These are phyloP conservation scores for Callionymus lyra DNA, from an alignment of 2,113 vertebrate species.

Conservation along the genomic window DNA sequence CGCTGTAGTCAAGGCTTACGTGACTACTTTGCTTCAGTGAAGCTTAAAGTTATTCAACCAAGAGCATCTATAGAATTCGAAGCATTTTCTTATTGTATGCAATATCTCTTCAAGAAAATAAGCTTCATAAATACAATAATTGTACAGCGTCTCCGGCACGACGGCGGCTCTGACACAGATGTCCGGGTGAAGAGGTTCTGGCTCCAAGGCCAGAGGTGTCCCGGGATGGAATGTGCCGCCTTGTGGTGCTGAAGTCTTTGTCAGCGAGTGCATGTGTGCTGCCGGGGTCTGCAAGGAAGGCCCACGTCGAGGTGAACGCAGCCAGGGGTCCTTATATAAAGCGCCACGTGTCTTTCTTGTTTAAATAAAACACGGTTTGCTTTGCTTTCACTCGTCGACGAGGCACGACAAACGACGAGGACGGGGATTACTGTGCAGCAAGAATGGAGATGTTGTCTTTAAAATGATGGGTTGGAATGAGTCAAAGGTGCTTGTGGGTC, in stretches of 20 bases:
- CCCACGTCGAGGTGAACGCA: slow-evolving; percentile 32
- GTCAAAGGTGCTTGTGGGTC: slow-evolving; percentile 5
- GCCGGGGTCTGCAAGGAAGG: slow-evolving; percentile 32
- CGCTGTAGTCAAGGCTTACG: too few relatives aligned
- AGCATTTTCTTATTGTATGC: too few relatives aligned
- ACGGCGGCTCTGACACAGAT: slow-evolving; percentile 39
- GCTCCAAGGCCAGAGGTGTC: slow-evolving; percentile 24
- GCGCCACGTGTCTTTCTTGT: slow-evolving; percentile 39
- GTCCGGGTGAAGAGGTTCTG: slow-evolving; percentile 26
- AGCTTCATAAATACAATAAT: too few relatives aligned
- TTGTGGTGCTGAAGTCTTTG: slow-evolving; percentile 30
- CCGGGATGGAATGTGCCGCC: slow-evolving; percentile 40
- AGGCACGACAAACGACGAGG: slow-evolving; percentile 18
- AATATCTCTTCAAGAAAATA: too few relatives aligned
- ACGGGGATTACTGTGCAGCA: not conserved
- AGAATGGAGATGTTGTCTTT: not conserved
- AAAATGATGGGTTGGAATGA: not conserved
- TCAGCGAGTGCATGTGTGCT: slow-evolving; percentile 20
- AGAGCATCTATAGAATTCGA: too few relatives aligned
- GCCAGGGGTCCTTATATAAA: slow-evolving; percentile 54
- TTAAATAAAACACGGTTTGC: slow-evolving; percentile 38
- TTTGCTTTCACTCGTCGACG: slow-evolving; percentile 40
- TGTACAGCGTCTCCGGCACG: slow-evolving; percentile 24
- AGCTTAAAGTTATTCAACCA: too few relatives aligned
- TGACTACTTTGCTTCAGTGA: too few relatives aligned